Percentiles rank a stretch among this genome's conserved stretches.
phyloP scores from a whole-genome alignment of 2,113 vertebrate species.

The Tamias sibiricus region DNA sequence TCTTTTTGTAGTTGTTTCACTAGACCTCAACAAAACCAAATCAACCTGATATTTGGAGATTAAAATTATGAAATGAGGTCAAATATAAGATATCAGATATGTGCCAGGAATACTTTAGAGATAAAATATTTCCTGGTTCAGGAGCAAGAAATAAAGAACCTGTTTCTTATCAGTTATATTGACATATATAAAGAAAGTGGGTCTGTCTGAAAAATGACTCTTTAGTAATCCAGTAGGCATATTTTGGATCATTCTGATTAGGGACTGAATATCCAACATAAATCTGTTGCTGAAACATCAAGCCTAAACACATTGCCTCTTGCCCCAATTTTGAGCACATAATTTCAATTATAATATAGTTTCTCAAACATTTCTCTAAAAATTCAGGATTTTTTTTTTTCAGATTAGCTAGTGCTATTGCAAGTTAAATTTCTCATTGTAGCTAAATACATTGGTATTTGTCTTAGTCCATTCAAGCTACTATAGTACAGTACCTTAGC shows the following conservation, averaged over 20 bases:
- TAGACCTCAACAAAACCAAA: neutral
- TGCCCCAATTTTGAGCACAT: neutral
- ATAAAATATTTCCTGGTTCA: neutral
- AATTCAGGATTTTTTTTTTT: neutral
- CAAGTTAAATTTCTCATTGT: slow-evolving; percentile 12
- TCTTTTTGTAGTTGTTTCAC: neutral
- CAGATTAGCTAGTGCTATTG: neutral
- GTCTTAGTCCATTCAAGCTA: neutral
- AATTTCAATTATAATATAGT: neutral
- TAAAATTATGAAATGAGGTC: slow-evolving; percentile 9
- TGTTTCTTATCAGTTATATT: neutral
- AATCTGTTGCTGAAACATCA: neutral
- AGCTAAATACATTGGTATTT: neutral
- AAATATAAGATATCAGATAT: neutral
- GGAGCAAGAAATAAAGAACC: slow-evolving; percentile 2
- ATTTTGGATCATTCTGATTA: neutral
- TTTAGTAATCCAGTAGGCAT: neutral
- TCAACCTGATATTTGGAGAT: neutral
- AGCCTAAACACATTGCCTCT: neutral
- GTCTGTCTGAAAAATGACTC: neutral
- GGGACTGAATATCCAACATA: neutral
- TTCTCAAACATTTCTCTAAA: slow-evolving; percentile 7
- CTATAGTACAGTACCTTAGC: neutral
- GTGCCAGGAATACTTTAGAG: neutral
- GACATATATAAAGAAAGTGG: neutral